phyloP scores from a whole-genome alignment of 2,113 vertebrate genomes.

The Patagioenas fasciata region DNA sequence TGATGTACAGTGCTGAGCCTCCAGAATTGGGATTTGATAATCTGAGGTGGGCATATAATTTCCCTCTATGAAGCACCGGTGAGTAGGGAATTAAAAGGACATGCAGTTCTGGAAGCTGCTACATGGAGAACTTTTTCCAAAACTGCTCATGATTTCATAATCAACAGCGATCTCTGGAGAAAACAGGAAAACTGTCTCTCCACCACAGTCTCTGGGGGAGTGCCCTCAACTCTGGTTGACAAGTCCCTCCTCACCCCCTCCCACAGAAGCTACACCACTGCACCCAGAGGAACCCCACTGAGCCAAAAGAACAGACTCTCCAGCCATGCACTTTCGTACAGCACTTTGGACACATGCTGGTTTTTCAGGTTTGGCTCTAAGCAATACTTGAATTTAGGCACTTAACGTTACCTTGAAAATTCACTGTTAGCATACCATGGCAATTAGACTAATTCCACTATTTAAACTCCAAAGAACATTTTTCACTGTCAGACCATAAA shows the following conservation, averaged over 20 bases:
- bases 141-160: background rate
- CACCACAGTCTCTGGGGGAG: background rate
- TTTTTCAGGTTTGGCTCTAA: background rate
- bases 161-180: background rate
- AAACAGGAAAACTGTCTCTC: background rate
- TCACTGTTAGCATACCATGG: background rate
- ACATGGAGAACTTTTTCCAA: background rate
- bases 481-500: background rate
- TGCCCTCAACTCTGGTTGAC: background rate
- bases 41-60: background rate
- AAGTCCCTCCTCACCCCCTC: background rate
- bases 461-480: background rate
- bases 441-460: background rate
- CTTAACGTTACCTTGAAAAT: background rate
- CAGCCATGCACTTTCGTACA: background rate
- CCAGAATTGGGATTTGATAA: background rate
- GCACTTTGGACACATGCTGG: rapidly evolving
- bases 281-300: rapidly evolving
- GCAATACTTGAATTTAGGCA: background rate
- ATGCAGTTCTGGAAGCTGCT: background rate
- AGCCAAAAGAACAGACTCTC: background rate
- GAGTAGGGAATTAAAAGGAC: background rate
- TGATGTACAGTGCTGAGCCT: background rate
- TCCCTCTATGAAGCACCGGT: background rate
- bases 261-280: background rate